phyloP scores from a whole-genome alignment of 2,113 vertebrate genomes.

The Nyctereutes procyonoides region DNA sequence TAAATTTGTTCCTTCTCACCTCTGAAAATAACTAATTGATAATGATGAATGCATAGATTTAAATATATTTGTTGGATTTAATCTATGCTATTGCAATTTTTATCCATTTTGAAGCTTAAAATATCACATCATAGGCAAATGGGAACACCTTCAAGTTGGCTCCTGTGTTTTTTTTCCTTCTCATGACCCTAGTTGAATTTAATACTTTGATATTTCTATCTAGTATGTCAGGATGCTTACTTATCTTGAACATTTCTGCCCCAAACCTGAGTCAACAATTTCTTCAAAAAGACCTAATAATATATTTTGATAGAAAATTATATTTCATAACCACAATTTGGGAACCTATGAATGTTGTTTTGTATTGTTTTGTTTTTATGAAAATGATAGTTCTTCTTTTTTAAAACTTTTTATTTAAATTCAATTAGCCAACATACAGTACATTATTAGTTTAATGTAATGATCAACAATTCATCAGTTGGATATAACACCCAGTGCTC shows the following conservation, averaged over 20 bases:
- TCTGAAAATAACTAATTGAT: not conserved
- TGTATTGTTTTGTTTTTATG: no score
- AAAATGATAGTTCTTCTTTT: no score
- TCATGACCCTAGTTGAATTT: not conserved
- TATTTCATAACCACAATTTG: not conserved
- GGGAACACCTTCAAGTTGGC: not conserved
- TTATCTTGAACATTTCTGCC: not conserved
- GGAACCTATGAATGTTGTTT: no score
- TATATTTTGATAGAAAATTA: slow-evolving; percentile 12
- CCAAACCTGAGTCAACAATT: not conserved
- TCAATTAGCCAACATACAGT: no score
- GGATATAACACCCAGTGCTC: no score
- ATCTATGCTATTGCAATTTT: not conserved
- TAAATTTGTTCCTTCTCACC: not conserved
- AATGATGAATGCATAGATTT: not conserved
- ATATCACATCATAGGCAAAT: not conserved
- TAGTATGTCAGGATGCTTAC: not conserved
- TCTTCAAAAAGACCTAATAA: not conserved
- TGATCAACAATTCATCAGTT: no score
- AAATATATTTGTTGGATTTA: not conserved
- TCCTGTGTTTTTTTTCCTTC: not conserved
- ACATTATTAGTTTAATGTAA: no score
- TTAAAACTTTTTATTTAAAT: no score
- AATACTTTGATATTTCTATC: not conserved
- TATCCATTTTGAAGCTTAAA: not conserved